Evolutionary conservation across 2,113 vertebrate species (phyloP).

Genomic region (Oryctolagus cuniculus): mOryCun1.1 NC_091434.1:164412001-164412500

Average conservation of each 20-base stretch:
- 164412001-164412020: constrained; percentile 54
- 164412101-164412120: background rate
- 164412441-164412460: background rate
- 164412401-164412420: background rate
- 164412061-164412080: background rate
- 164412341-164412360: background rate
- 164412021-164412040: constrained; percentile 10
- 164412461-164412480: background rate
- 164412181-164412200: background rate
- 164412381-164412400: background rate
- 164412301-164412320: background rate
- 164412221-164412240: background rate
- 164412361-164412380: background rate
- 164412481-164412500: background rate
- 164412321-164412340: background rate
- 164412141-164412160: background rate
- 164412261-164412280: background rate
- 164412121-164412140: background rate
- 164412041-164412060: constrained; percentile 17
- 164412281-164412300: background rate
- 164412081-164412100: background rate
- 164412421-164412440: background rate
- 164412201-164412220: background rate
- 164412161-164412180: background rate
- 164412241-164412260: background rate